A percentile compares a stretch with the other conserved stretches of the same genome.
phyloP scores from a whole-genome alignment of 1,140 invertebrate genomes.

The Eufriesea mexicana region DNA sequence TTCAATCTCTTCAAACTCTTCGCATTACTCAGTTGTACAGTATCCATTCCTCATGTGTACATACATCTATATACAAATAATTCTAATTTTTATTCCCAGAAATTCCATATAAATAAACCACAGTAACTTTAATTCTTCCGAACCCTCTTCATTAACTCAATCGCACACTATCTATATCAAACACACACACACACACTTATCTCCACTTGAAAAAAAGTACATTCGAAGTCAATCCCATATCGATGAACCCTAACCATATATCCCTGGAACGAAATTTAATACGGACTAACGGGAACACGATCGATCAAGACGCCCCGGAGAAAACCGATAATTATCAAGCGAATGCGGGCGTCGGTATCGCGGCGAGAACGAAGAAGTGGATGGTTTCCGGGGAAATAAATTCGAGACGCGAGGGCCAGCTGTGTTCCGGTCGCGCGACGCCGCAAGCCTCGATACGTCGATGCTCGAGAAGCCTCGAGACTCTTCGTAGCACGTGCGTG shows the following conservation, averaged over 20 bases:
- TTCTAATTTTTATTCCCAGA: no score
- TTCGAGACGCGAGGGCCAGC: slow-evolving; percentile 16
- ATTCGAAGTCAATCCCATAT: no score
- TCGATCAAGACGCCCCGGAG: background rate
- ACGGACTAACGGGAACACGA: background rate
- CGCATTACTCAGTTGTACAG: no score
- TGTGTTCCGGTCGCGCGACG: slow-evolving; percentile 13
- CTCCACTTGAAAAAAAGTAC: no score
- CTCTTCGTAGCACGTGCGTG: slow-evolving; percentile 26
- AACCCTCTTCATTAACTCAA: no score
- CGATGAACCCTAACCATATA: background rate
- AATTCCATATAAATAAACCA: no score
- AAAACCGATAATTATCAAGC: slow-evolving; percentile 1
- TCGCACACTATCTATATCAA: no score
- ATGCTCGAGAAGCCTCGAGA: slow-evolving; percentile 6
- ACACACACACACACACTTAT: no score
- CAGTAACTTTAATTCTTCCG: no score
- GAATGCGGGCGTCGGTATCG: background rate
- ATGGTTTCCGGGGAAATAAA: slow-evolving; percentile 24
- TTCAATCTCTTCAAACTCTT: no score
- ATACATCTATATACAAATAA: no score
- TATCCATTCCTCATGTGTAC: no score
- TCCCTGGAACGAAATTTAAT: background rate
- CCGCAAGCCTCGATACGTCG: background rate
- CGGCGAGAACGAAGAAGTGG: background rate